Base-by-base conservation (phyloP, 2,113 vertebrate genomes). In the Thalassoma bifasciatum region DNA sequence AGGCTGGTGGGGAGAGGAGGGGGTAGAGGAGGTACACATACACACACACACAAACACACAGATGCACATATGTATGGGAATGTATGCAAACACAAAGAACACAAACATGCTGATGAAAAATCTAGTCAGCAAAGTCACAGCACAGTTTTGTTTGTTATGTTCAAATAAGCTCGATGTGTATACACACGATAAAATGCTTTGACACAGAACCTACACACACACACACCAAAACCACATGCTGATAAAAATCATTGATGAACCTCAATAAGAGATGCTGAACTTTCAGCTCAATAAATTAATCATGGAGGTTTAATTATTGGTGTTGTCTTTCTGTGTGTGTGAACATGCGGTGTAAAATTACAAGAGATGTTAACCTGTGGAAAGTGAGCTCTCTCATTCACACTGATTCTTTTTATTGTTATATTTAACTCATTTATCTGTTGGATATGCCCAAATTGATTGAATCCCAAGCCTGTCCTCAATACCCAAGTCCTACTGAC, bases 281-380 rank as follows among this genome's bases (percentile, higher is more conserved):
- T 95, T 97, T 97, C 95, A 96, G 97, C 96, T 98, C 96, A 96
- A 98, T 99, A 98, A 97, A 97, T 96, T 97, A 99, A 99, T 99
- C 96, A 98, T 95, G 94, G 92, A 88, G 93, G 94, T 98, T 98
- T 99, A 98, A 97, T 98, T 99, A 99, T 98, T 96, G 94, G 94
- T 94, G 93, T 94, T 93, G 92, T 30, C 19, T 65, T 56, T 13
- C 16, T 47, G 22, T 40, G 46, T 66, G 70, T 74, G 59, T 44
- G 30, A 34, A 44, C 61, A 40, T 70, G 30, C 30, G 3, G 53
- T 42, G 2, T 82, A 66, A 81, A 73, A 88, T 80, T 71, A 60
- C 26, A n/a, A 66, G 2, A 36, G 51, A 63, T 52, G 22, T 66
- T 79, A 66, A 66, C 72, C 63, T 30, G 73, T 66, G 53, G 26